Base-by-base conservation (phyloP, 2,113 vertebrate genomes). In the Scortum barcoo region DNA sequence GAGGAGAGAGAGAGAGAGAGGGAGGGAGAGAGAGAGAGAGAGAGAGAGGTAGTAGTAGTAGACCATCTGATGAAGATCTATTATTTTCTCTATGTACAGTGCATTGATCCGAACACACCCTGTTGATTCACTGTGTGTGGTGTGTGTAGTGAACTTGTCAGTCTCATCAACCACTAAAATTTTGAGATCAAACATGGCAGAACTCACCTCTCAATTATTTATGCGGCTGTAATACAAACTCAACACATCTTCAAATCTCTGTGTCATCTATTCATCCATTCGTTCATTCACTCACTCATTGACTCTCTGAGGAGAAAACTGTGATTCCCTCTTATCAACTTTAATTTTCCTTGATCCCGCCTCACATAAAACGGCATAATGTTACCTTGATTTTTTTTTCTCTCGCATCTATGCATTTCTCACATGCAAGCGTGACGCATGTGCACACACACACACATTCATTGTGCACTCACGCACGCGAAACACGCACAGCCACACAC, bases 41-140 rank as follows among this genome's bases (percentile, higher is more conserved):
- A 12, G 33, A 19, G 30, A 69, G 13, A 2, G 2, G 10, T 28
- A 60, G 67, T 72, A 73, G 42, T 44, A 72, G 68, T 72, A 72
- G 48, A 79, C 50, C 54, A 30, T 54, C 36, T 83, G 65, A 90
- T 87, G 80, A 90, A 84, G 63, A 66, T 76, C 81, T 71, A 90
- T 86, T 88, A 84, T 80, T 88, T 84, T 66, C 48, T 80, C 63
- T 57, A 74, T 78, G 69, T 48, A 78, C 76, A 81, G 26, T 62
- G 36, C 26, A 86, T 80, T 83, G 85, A 91, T 85, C 54, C 24
- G 0, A 73, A 65, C 77, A 77, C 71, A 65, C 11, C 40, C 46
- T 67, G 53, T 63, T 83, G 19, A 80, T 76, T 42, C 10, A 70
- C 46, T 69, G 61, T 70, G 42, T 83, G 26, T 65, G 30, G 16